Conservation (phyloP, 2,888 invertebrate species). For the Brenthis ino region DNA sequence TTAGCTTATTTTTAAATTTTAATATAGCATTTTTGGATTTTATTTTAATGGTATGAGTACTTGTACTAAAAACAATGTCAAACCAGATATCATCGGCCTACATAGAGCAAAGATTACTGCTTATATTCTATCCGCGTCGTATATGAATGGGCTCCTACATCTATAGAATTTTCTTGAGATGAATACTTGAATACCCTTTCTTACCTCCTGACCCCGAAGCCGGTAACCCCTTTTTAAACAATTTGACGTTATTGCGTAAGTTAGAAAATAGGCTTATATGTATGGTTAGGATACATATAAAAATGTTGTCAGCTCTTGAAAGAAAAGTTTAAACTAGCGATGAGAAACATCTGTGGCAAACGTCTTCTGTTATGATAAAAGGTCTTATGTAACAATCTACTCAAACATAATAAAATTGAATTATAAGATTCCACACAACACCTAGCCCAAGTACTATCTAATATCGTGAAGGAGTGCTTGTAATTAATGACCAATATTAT, state of each 20-base stretch:
- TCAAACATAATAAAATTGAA: no score
- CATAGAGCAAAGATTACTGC: slow-evolving; percentile 2
- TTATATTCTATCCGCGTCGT: slow-evolving; percentile 20
- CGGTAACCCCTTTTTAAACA: slow-evolving; percentile 29
- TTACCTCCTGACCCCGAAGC: slow-evolving; percentile 35
- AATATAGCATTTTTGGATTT: no score
- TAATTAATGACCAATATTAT: no score
- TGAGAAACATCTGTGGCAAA: neutral
- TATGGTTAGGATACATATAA: neutral
- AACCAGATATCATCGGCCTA: neutral
- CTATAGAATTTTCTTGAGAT: slow-evolving; percentile 34
- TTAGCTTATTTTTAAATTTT: no score
- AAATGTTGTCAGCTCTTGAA: neutral
- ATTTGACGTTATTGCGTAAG: slow-evolving; percentile 27
- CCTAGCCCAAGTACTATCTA: no score
- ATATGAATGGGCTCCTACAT: slow-evolving; percentile 28
- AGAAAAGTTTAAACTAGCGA: neutral
- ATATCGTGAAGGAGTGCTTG: no score
- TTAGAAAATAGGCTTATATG: neutral
- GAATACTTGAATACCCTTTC: slow-evolving; percentile 38
- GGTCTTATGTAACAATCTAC: no score
- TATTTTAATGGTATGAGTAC: no score
- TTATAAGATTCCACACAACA: no score
- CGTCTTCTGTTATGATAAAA: no score
- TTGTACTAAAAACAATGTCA: no score